Percentiles rank a stretch among this genome's conserved stretches.
phyloP scores from a whole-genome alignment of 2,113 vertebrate species.

The Haemorhous mexicanus region DNA sequence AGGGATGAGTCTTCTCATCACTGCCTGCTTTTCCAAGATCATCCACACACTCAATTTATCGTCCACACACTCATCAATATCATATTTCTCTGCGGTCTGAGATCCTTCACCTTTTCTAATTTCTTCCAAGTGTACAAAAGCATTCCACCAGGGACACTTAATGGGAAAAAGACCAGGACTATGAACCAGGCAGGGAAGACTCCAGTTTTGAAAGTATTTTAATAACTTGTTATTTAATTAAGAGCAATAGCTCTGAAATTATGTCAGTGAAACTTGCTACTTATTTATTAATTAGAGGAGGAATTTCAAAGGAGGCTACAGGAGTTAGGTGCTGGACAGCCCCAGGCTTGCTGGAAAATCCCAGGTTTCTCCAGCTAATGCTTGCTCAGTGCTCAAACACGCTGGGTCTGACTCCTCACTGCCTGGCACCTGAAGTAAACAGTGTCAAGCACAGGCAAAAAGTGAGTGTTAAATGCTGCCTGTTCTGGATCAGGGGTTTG shows the following conservation, averaged over 20 bases:
- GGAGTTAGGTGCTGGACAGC: slow-evolving; percentile 26
- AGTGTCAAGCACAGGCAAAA: background rate
- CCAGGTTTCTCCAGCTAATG: background rate
- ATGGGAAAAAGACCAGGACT: background rate
- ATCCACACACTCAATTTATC: too few species aligned
- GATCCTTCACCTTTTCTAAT: background rate
- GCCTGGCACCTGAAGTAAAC: slow-evolving; percentile 7
- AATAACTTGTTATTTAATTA: slow-evolving; percentile 46
- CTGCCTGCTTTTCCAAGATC: background rate
- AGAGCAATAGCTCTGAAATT: slow-evolving; percentile 47
- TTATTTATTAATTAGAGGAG: slow-evolving; percentile 56
- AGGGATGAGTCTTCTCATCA: background rate
- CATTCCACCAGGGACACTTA: background rate
- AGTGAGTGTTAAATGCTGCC: background rate
- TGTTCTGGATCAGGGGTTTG: background rate
- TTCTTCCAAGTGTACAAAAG: background rate
- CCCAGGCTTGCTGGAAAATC: slow-evolving; percentile 49
- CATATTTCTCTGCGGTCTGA: fast-evolving
- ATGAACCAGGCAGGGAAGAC: background rate
- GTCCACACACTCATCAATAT: background rate
- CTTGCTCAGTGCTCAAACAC: slow-evolving; percentile 22
- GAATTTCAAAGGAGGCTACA: slow-evolving; percentile 28
- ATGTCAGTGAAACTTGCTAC: slow-evolving; percentile 47
- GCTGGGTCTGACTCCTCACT: background rate
- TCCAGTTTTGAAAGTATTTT: background rate